Conservation (phyloP, 2,797 vertebrate species). For the Phalloptychus januarius region DNA sequence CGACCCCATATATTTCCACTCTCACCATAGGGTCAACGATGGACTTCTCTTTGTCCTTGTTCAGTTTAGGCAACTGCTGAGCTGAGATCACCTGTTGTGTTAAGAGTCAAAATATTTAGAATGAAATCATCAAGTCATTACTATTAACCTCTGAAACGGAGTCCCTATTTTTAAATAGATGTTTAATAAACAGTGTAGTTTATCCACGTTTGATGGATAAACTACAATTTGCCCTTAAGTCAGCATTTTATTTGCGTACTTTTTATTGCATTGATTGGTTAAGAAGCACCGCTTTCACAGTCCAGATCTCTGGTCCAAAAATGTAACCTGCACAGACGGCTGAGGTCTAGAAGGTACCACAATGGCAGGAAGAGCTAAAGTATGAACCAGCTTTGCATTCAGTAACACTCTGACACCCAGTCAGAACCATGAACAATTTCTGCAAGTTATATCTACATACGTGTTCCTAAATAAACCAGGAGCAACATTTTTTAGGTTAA, state of each 20-base stretch:
- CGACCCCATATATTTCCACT: conserved; percentile 86
- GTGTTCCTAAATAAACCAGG: not conserved
- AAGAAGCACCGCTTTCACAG: not conserved
- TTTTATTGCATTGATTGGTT: not conserved
- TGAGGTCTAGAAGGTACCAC: not conserved
- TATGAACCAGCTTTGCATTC: not conserved
- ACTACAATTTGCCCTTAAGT: not conserved
- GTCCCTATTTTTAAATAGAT: no score
- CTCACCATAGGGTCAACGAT: conserved; percentile 94
- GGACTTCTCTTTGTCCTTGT: conserved; percentile 88
- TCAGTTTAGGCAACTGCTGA: conserved; percentile 95
- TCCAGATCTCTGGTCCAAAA: not conserved
- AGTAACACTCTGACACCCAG: no score
- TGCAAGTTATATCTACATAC: not conserved
- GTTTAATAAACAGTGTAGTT: no score
- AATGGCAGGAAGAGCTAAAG: not conserved
- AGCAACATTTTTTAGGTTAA: not conserved
- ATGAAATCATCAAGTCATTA: not conserved
- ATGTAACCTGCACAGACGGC: not conserved
- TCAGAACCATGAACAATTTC: no score
- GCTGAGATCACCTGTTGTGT: conserved; percentile 89
- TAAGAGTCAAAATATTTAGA: not conserved
- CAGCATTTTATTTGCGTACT: not conserved
- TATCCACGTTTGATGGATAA: no score
- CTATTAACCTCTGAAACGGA: not conserved